Evolutionary conservation across 2,113 vertebrate genomes (phyloP).

Genomic region (Colinus virginianus): DNA sequence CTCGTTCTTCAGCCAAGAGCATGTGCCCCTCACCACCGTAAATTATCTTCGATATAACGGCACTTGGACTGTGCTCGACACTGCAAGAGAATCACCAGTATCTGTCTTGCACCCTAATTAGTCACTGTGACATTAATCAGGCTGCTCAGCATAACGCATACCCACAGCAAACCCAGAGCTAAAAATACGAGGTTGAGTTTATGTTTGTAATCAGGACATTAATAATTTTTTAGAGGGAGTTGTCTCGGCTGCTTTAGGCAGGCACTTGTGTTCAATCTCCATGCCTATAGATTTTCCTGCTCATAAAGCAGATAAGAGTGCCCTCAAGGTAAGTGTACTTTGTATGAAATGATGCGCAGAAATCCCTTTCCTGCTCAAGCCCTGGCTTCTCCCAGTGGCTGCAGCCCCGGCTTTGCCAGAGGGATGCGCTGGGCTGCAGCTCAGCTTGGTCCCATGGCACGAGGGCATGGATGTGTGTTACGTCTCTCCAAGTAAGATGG

Average conservation of each 20-base stretch:
- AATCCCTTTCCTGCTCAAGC: background rate
- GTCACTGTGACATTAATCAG: slow-evolving; percentile 68
- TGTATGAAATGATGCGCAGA: background rate
- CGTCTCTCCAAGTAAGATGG: background rate
- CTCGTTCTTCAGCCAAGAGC: background rate
- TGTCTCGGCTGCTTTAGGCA: background rate
- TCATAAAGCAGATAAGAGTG: slow-evolving; percentile 25
- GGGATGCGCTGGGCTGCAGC: background rate
- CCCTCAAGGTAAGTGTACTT: slow-evolving; percentile 1
- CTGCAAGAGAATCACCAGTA: slow-evolving; percentile 58
- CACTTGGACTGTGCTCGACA: slow-evolving; percentile 21
- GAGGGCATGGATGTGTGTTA: background rate
- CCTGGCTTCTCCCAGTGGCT: background rate
- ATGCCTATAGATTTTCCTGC: slow-evolving; percentile 5
- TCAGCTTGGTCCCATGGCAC: too few species aligned
- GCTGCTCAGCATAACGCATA: slow-evolving; percentile 27
- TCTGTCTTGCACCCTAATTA: slow-evolving; percentile 63
- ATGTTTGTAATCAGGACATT: slow-evolving; percentile 40
- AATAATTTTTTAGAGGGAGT: slow-evolving; percentile 17
- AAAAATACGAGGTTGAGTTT: background rate
- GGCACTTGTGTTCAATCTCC: background rate
- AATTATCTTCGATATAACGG: slow-evolving; percentile 50
- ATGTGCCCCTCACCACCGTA: background rate
- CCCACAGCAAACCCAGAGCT: slow-evolving; percentile 1
- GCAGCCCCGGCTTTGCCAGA: background rate